A percentile compares a stretch with the other conserved stretches of the same genome.
Conservation (phyloP, 2,797 vertebrate species). For the Stomatorhinus walkeri region DNA sequence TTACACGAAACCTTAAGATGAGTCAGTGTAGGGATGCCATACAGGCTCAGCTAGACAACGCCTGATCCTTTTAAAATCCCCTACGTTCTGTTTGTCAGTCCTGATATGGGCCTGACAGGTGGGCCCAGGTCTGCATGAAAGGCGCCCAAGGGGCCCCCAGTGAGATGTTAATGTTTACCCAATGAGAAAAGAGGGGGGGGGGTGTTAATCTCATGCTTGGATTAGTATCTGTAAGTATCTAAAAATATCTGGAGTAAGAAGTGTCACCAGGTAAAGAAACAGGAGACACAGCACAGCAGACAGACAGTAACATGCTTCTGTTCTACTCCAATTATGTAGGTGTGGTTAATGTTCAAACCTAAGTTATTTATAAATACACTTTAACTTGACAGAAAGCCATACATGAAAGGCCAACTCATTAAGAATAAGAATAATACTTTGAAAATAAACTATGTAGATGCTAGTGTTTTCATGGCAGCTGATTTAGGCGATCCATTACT, state of each 20-base stretch:
- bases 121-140: background rate
- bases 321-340: background rate
- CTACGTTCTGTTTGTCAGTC: background rate
- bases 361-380: background rate
- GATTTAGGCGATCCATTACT: background rate
- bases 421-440: background rate
- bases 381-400: background rate
- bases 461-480: background rate
- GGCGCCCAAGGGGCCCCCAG: background rate
- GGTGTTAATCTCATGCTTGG: background rate
- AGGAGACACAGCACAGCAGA: background rate
- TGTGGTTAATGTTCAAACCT: background rate
- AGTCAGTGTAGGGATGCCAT: background rate
- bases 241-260: background rate
- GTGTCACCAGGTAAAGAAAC: background rate
- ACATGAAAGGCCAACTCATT: background rate
- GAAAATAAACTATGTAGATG: background rate
- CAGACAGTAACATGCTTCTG: background rate
- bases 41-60: background rate
- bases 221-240: background rate
- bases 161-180: background rate
- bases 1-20: background rate
- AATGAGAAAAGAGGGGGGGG: background rate
- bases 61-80: background rate
- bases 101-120: background rate